A percentile compares a stretch with the other conserved stretches of the same genome.
Conservation (phyloP, 2,797 vertebrate species). For the Masticophis lateralis region DNA sequence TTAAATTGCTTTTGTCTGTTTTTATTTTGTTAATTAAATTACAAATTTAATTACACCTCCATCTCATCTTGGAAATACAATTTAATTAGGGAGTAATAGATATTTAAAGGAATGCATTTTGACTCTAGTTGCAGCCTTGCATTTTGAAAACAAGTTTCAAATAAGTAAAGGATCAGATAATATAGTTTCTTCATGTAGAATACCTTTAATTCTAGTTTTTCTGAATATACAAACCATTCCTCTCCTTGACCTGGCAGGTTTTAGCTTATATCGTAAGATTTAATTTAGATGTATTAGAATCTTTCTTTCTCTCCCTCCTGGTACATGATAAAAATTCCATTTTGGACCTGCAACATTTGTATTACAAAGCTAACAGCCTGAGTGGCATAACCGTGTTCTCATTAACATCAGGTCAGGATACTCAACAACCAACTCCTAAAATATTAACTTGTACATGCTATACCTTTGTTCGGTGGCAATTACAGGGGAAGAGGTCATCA, state of each 20-base stretch:
- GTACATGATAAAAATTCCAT: not conserved
- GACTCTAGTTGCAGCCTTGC: not conserved
- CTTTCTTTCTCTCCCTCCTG: not conserved
- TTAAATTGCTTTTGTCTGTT: not conserved
- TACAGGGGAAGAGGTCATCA: slow-evolving; percentile 92
- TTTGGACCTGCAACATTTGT: not conserved
- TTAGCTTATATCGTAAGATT: not conserved
- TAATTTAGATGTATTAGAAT: not conserved
- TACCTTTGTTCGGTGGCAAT: slow-evolving; percentile 83
- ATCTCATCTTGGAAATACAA: not conserved
- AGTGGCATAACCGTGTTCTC: not conserved
- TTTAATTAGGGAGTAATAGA: not conserved
- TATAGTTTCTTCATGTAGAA: not conserved
- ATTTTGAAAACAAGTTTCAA: not conserved
- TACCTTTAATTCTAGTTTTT: not conserved
- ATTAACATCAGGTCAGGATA: not conserved
- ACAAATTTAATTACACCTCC: not conserved
- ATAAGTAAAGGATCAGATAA: not conserved
- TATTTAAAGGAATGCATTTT: not conserved
- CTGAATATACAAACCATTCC: not conserved
- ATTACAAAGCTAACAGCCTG: not conserved
- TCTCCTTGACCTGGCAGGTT: not conserved
- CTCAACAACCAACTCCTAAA: slow-evolving; percentile 3
- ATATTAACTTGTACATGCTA: not conserved
- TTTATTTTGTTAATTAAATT: not conserved